Conservation (phyloP, 2,888 invertebrate genomes). For the Philereme transversata region DNA sequence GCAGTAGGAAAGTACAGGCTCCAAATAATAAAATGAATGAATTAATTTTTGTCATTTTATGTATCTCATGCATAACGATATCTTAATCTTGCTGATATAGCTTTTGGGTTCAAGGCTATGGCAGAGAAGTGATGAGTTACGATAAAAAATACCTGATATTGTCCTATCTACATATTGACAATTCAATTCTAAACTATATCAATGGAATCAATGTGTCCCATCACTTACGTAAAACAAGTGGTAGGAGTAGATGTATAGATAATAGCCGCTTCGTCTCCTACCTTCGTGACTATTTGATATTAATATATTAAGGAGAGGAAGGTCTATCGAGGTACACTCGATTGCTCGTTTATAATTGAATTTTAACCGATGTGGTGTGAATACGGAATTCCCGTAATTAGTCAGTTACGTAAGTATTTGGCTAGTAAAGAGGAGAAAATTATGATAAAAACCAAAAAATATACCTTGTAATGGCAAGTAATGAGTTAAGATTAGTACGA, state of each 20-base stretch:
- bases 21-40: too few relatives aligned
- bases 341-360: slow-evolving; percentile 8
- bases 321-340: background rate
- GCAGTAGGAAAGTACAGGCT: too few relatives aligned
- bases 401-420: slow-evolving; percentile 10
- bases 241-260: background rate
- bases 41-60: too few relatives aligned
- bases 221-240: slow-evolving; percentile 7
- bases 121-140: too few relatives aligned
- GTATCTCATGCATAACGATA: too few relatives aligned
- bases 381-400: slow-evolving; percentile 5
- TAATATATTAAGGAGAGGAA: background rate
- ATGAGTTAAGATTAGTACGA: slow-evolving; percentile 23
- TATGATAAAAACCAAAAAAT: slow-evolving; percentile 27
- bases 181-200: too few relatives aligned
- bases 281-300: background rate
- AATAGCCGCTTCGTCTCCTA: slow-evolving; percentile 5
- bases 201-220: background rate
- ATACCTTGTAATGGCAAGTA: slow-evolving; percentile 18
- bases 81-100: too few relatives aligned
- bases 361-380: slow-evolving; percentile 10
- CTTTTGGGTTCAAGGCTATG: too few relatives aligned
- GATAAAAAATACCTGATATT: too few relatives aligned
- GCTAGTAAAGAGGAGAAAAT: slow-evolving; percentile 3
- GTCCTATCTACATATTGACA: too few relatives aligned